Evolutionary conservation across 2,797 vertebrate genomes (phyloP).

Genomic region (Phrynocephalus forsythii): DNA sequence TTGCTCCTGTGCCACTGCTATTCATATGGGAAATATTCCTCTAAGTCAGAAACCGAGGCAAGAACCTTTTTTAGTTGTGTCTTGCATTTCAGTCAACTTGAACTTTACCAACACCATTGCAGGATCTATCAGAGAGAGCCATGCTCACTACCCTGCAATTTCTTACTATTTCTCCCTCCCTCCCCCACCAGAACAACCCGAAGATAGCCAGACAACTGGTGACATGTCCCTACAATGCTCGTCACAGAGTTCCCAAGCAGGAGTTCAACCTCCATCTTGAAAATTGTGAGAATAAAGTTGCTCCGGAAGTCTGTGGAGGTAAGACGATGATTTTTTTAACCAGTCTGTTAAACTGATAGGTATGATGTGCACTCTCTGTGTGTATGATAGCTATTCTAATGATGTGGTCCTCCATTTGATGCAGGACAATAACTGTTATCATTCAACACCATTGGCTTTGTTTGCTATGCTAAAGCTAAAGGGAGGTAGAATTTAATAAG

Average conservation of each 20-base stretch:
- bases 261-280: neutral
- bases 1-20: neutral
- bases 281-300: slow-evolving; percentile 19
- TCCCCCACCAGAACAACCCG: slow-evolving; percentile 20
- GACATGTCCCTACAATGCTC: slow-evolving; percentile 39
- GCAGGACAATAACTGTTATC: no score
- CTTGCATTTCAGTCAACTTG: neutral
- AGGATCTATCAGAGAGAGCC: no score
- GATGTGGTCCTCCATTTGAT: neutral
- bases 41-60: no score
- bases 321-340: slow-evolving; percentile 15
- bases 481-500: no score
- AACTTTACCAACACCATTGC: neutral
- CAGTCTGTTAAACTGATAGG: neutral
- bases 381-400: neutral
- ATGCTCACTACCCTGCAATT: neutral
- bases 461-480: no score
- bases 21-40: neutral
- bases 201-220: slow-evolving; percentile 20
- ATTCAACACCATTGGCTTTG: no score
- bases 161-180: no score
- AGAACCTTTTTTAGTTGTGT: neutral
- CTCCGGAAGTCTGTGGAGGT: neutral
- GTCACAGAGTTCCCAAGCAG: slow-evolving; percentile 22
- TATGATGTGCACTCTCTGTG: neutral